These are phyloP conservation scores for Cirrhinus mrigala DNA, from an alignment of 2,797 vertebrate species.

Conservation along the genomic window DNA sequence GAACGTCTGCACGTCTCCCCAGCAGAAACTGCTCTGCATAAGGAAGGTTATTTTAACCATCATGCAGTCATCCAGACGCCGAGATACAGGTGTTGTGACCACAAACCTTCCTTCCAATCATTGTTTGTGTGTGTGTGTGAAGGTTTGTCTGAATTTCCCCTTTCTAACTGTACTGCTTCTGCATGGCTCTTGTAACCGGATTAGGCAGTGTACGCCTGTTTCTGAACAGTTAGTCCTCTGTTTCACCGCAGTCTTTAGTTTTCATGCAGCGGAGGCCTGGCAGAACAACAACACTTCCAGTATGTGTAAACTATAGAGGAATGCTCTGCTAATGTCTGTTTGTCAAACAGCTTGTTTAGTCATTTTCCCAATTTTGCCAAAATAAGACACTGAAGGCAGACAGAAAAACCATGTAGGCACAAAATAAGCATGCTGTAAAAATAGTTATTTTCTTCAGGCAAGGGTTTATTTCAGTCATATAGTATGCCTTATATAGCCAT, in stretches of 20 bases:
- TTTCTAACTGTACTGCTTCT: neutral
- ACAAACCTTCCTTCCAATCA: neutral
- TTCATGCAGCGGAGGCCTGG: constrained; percentile 54
- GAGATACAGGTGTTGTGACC: constrained; percentile 77
- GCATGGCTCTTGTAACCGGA: constrained; percentile 41
- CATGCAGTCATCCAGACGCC: constrained; percentile 84
- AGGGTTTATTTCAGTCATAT: neutral
- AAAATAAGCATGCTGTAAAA: neutral
- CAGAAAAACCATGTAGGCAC: neutral
- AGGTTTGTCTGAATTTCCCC: neutral
- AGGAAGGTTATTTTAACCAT: constrained; percentile 86
- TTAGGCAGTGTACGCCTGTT: constrained; percentile 21
- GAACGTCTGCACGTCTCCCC: constrained; percentile 91
- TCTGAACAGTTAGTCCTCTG: constrained; percentile 58
- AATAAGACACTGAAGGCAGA: neutral
- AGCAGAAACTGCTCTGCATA: constrained; percentile 93
- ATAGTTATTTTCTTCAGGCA: neutral
- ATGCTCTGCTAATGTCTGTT: constrained; percentile 65
- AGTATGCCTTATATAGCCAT: too few species aligned
- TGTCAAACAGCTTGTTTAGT: constrained; percentile 64
- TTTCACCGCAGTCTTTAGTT: constrained; percentile 49
- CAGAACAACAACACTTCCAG: constrained; percentile 56
- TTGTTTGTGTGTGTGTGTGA: too few species aligned
- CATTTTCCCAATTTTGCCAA: constrained; percentile 8
- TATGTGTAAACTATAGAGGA: constrained; percentile 50